Evolutionary conservation across 2,113 vertebrate genomes (phyloP).

Genomic region (Amblyornis subalaris): DNA sequence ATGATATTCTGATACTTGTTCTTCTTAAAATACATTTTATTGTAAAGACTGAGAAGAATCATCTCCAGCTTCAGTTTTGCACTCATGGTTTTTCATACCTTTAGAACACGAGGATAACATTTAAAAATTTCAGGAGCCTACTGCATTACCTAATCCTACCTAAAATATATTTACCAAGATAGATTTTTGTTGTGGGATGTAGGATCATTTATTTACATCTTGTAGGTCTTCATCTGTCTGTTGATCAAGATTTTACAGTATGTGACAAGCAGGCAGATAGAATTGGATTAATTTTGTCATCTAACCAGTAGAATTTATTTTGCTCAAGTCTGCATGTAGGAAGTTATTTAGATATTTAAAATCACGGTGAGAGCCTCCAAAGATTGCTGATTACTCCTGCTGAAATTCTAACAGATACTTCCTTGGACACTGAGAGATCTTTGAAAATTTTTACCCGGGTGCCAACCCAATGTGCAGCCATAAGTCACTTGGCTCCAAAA

Average conservation of each 20-base stretch:
- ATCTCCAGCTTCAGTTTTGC: not conserved
- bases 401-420: not conserved
- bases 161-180: not conserved
- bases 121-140: not conserved
- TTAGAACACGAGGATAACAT: not conserved
- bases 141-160: slow-evolving; percentile 4
- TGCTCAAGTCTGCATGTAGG: not conserved
- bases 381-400: not conserved
- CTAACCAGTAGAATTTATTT: not conserved
- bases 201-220: not conserved
- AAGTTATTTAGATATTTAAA: not conserved
- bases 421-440: not conserved
- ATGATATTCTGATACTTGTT: not conserved
- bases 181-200: not conserved
- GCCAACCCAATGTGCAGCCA: not conserved
- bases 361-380: not conserved
- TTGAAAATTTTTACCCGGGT: not conserved
- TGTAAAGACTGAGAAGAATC: not conserved
- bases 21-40: not conserved
- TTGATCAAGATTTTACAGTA: not conserved
- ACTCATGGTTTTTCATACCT: not conserved
- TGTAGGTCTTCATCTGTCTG: not conserved
- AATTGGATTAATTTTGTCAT: not conserved
- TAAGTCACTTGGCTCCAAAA: not conserved
- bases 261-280: not conserved